phyloP scores from a whole-genome alignment of 1,140 invertebrate species.

The Polyergus mexicanus region DNA sequence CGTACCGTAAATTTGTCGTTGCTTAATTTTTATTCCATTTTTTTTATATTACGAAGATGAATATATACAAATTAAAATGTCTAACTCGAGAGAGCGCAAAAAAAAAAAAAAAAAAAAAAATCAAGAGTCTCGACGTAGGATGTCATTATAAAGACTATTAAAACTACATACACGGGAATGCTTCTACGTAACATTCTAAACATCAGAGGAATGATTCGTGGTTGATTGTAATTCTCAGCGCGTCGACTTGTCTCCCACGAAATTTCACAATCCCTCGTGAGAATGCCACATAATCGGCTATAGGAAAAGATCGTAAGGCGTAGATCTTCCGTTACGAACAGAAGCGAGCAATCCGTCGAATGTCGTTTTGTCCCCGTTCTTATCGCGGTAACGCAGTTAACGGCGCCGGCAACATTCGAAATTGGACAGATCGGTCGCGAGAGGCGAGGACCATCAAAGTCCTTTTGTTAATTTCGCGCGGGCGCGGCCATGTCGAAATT shows the following conservation, averaged over 20 bases:
- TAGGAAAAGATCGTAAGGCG: slow-evolving; percentile 25
- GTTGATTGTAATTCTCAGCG: not conserved
- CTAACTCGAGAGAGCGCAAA: not conserved
- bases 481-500: slow-evolving; percentile 70
- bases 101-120: slow-evolving; percentile 45
- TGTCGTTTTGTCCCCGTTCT: slow-evolving; percentile 65
- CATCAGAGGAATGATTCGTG: slow-evolving; percentile 11
- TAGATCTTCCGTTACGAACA: not conserved
- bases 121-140: slow-evolving; percentile 4
- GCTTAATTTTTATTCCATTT: not conserved
- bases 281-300: not conserved
- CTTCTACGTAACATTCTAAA: slow-evolving; percentile 14
- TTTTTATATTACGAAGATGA: not conserved
- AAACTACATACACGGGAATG: slow-evolving; percentile 23
- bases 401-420: slow-evolving; percentile 42
- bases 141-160: slow-evolving; percentile 22
- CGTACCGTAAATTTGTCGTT: not conserved
- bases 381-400: slow-evolving; percentile 69
- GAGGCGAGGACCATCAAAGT: slow-evolving; percentile 61
- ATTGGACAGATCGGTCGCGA: slow-evolving; percentile 47
- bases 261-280: slow-evolving; percentile 31
- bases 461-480: slow-evolving; percentile 74
- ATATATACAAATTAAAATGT: not conserved
- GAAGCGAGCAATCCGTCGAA: slow-evolving; percentile 41
- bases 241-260: not conserved